phyloP scores from a whole-genome alignment of 2,888 invertebrate genomes.

The Epicampocera succincta region DNA sequence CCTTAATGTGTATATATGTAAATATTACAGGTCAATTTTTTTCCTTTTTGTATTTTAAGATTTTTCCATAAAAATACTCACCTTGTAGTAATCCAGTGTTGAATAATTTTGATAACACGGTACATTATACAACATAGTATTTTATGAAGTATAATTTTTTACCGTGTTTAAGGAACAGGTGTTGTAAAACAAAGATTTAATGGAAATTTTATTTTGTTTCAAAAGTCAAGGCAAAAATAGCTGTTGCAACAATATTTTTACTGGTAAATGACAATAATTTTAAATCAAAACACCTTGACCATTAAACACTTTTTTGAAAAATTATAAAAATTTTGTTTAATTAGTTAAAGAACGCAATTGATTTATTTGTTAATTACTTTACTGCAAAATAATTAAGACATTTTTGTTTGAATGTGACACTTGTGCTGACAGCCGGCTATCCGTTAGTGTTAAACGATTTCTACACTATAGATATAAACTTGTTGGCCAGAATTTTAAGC shows the following conservation, averaged over 20 bases:
- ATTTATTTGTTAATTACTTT: too few species aligned
- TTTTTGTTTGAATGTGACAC: slow-evolving; percentile 55
- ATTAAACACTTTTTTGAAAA: too few species aligned
- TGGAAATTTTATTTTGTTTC: too few species aligned
- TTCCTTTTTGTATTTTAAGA: too few species aligned
- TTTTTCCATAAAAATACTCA: slow-evolving; percentile 72
- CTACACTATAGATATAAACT: slow-evolving; percentile 1
- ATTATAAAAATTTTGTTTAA: neutral
- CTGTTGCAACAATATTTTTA: too few species aligned
- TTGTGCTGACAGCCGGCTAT: slow-evolving; percentile 64
- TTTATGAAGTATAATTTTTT: slow-evolving; percentile 70
- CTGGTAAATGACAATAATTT: too few species aligned
- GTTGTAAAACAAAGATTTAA: slow-evolving; percentile 1
- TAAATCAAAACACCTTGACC: too few species aligned
- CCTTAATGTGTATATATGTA: too few species aligned
- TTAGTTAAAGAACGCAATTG: too few species aligned
- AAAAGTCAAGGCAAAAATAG: too few species aligned
- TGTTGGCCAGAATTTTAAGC: slow-evolving; percentile 1
- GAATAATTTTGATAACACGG: slow-evolving; percentile 81
- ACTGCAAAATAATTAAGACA: slow-evolving; percentile 4
- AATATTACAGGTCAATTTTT: too few species aligned
- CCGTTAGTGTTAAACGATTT: slow-evolving; percentile 17
- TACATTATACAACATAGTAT: slow-evolving; percentile 82
- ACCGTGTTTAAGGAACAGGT: slow-evolving; percentile 53
- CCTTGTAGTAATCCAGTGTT: slow-evolving; percentile 82